phyloP scores from a whole-genome alignment of 2,113 vertebrate genomes.

The Eulemur rufifrons region DNA sequence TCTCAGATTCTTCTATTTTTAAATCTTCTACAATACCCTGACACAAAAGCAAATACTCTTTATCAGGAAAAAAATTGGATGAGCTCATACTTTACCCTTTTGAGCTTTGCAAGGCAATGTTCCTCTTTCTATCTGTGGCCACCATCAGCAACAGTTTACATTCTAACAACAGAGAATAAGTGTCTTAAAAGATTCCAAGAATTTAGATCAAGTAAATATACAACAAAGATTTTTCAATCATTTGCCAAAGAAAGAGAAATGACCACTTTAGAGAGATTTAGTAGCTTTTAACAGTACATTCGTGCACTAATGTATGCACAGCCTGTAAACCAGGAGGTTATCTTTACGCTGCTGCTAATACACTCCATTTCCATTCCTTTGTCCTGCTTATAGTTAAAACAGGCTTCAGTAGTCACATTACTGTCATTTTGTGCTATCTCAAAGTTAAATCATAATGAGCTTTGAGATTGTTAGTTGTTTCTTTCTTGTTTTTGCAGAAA shows the following conservation, averaged over 20 bases:
- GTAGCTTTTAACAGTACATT: background rate
- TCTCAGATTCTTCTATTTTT: background rate
- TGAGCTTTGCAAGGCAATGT: background rate
- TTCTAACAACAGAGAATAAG: background rate
- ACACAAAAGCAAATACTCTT: slow-evolving; percentile 45
- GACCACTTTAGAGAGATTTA: slow-evolving; percentile 46
- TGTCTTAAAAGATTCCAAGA: slow-evolving; percentile 16
- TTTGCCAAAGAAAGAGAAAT: slow-evolving; percentile 52
- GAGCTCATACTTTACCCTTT: background rate
- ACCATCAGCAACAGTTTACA: background rate
- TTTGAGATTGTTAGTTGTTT: slow-evolving; percentile 60
- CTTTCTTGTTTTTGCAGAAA: slow-evolving; percentile 69
- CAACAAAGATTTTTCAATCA: slow-evolving; percentile 48
- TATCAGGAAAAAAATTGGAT: background rate
- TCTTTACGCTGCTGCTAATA: background rate
- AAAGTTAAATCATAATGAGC: slow-evolving; percentile 72
- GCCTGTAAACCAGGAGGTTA: background rate
- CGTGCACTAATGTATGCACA: background rate
- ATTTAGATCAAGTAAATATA: slow-evolving; percentile 51
- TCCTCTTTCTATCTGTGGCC: background rate
- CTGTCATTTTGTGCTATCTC: slow-evolving; percentile 57
- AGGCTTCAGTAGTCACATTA: slow-evolving; percentile 51
- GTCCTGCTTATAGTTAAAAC: slow-evolving; percentile 38
- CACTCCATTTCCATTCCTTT: slow-evolving; percentile 55
- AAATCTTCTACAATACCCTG: background rate